Base-by-base conservation (phyloP, 2,797 vertebrate species). In the Anguilla obscura region DNA sequence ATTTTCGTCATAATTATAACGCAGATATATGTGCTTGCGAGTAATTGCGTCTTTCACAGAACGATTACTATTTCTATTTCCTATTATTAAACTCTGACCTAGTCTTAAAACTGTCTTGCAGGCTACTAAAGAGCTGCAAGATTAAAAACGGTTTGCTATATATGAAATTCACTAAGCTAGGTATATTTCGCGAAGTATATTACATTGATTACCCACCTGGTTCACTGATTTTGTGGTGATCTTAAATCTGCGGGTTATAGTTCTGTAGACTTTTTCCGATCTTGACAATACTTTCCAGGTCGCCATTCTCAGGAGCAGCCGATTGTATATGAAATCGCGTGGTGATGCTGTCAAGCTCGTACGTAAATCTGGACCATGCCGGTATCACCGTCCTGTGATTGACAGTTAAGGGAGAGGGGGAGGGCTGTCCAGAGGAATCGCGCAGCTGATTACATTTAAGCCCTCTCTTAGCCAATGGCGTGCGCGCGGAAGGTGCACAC, bases 151-250 rank as follows among this genome's bases (percentile, higher is more conserved):
- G 48, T 14, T 45, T 45, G 40, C 40, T 45, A 45, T 45, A 45
- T 60, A 60, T 60, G 58, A 3, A 54, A 54, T 54, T 54, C 52
- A 54, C 60, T 0, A 63, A 63, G 16, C 60, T 24, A 63, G 8
- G 27, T 27, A 30, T 69, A 27, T 27, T 27, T 69, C 66, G 27
- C 66, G 27, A 27, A 36, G 14, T 60, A 3, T 12, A 60, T 33
- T 33, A 30, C 7, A 74, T 16, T 33, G 69, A 33, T 30, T 33
- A 83, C 87, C 36, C n/a, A 88, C 87, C 87, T 85, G 85, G 33
- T 74, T 74, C 8, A 76, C 10, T 27, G 84, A 33, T 0, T 85
- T 69, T 33, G 83, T 18, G 66, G n/a, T 85, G 54, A 45, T 56
- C 14, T 79, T 27, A 48, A 50, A 9, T 56, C 50, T 85, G 69